Conservation (phyloP, 2,888 invertebrate species). For the Acanthosepion esculentum region DNA sequence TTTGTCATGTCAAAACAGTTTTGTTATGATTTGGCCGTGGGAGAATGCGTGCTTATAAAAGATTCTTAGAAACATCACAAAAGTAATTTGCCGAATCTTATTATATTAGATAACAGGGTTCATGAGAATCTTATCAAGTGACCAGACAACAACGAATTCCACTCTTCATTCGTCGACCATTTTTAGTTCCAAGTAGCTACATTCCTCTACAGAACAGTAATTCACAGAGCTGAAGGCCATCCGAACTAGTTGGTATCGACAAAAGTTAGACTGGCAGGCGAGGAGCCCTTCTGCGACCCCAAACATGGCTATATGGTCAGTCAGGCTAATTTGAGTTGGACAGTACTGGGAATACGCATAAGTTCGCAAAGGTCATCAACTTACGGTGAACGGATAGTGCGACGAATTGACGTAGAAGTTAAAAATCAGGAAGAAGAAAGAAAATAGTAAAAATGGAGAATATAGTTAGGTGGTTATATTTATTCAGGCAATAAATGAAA, state of each 20-base stretch:
- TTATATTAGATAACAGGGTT: constrained; percentile 17
- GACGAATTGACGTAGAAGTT: not conserved
- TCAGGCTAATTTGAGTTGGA: not conserved
- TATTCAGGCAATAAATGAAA: not conserved
- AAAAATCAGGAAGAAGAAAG: not conserved
- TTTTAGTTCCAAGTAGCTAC: not conserved
- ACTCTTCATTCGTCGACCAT: constrained; percentile 4
- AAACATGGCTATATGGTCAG: not conserved
- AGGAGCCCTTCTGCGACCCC: constrained; percentile 21
- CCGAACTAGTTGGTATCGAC: not conserved
- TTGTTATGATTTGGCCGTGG: not conserved
- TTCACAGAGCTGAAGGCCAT: not conserved
- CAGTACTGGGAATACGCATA: not conserved
- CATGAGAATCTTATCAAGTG: constrained; percentile 2
- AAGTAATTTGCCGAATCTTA: constrained; percentile 23
- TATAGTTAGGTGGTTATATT: not conserved
- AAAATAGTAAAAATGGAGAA: not conserved
- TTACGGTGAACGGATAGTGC: not conserved
- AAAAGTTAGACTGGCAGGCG: constrained; percentile 33
- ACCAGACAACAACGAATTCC: constrained; percentile 5
- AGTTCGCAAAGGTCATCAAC: not conserved
- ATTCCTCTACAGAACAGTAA: not conserved
- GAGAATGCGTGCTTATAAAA: not conserved
- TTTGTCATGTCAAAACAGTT: not conserved
- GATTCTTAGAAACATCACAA: constrained; percentile 11